phyloP scores from a whole-genome alignment of 2,797 vertebrate species.

The Cossypha caffra region DNA sequence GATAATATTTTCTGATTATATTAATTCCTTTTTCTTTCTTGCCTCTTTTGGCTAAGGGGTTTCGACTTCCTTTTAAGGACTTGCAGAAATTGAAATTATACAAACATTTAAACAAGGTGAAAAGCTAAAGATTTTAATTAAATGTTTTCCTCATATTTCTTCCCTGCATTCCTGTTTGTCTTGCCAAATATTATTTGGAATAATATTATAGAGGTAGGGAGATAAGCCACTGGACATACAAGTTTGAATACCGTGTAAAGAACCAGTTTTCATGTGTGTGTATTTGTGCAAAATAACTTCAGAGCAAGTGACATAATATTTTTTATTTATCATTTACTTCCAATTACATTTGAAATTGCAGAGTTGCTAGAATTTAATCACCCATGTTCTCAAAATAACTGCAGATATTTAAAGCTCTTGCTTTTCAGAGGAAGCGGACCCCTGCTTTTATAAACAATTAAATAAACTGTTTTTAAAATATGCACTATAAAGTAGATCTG shows the following conservation, averaged over 20 bases:
- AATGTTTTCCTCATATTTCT: background rate
- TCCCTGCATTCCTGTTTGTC: background rate
- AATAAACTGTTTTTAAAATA: constrained; percentile 18
- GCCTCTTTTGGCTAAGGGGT: background rate
- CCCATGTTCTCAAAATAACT: constrained; percentile 63
- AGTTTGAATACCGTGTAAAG: background rate
- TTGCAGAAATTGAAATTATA: background rate
- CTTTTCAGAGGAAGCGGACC: constrained; percentile 58
- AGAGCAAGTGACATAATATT: constrained; percentile 28
- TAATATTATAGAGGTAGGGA: background rate
- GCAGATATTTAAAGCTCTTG: constrained; percentile 55
- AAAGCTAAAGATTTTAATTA: background rate
- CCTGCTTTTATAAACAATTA: constrained; percentile 64
- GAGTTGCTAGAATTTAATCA: constrained; percentile 64
- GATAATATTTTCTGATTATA: background rate
- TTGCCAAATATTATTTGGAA: background rate
- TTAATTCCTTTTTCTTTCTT: background rate
- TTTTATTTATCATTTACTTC: constrained; percentile 56
- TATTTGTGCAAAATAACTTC: background rate
- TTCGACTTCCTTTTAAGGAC: background rate
- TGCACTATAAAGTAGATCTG: background rate
- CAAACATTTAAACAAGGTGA: background rate
- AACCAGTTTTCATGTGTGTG: background rate
- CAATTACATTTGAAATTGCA: constrained; percentile 60
- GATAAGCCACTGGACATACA: background rate